Base-by-base conservation (phyloP, 2,888 invertebrate species). In the Oxytorus armatus region DNA sequence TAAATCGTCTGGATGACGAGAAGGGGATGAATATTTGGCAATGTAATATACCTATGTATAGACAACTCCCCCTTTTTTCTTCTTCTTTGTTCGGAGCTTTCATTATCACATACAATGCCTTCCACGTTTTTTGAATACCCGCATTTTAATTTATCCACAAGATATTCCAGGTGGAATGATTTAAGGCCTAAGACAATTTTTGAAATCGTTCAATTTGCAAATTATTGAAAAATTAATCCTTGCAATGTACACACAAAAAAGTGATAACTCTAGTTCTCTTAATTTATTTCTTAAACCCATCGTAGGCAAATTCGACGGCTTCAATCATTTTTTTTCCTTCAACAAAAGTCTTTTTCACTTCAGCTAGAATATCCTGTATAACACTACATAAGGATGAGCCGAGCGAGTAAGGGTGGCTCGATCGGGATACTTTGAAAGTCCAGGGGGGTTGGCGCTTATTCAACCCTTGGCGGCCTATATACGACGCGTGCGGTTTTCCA, bases 51-150 rank as follows among this genome's bases (percentile, higher is more conserved):
- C 10, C n/a, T 42, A n/a, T n/a, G n/a, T n/a, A n/a, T 23, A 4
- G 10, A 11, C n/a, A 4, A 10, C 4, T 51, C 10, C 65, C 21
- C 29, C 14, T 61, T 14, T 47, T 1, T 29, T 44, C 8, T 25
- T n/a, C 36, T 23, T 1, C 44, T 1, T 16, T 29, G 2, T 14
- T n/a, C 33, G 1, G n/a, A n/a, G 33, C 69, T 57, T 68, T 68
- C 55, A 76, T 81, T 76, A 79, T 73, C 63, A 76, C 72, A 44
- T 47, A 14, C 63, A 44, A 72, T 61, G 75, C 65, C 51, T 68
- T 42, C 16, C 51, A 29, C 44, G 75, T 39, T 23, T 61, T 68
- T 21, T 23, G 36, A 8, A 3, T 14, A 2, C n/a, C n/a, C 1
- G 4, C 25, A 29, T 29, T 7, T 1, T 8, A n/a, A 11, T 14